These are phyloP conservation scores for Ennomos erosarius DNA, from an alignment of 2,888 invertebrate species.

Conservation along the genomic window DNA sequence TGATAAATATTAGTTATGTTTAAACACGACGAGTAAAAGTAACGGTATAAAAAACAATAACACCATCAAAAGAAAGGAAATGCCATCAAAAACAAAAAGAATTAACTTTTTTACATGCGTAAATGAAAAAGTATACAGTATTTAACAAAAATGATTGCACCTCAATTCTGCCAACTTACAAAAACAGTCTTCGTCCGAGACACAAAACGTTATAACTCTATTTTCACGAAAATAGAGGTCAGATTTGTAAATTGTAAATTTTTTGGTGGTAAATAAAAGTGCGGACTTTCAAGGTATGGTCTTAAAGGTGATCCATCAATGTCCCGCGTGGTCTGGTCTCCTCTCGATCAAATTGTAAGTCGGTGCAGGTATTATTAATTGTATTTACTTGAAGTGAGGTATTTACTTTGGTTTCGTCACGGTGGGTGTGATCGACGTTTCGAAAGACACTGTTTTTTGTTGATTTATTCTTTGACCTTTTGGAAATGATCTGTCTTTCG, in stretches of 20 bases:
- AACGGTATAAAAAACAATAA: conserved; percentile 11
- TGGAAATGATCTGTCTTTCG: conserved; percentile 4
- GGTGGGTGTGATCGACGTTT: conserved; percentile 23
- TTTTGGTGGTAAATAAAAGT: conserved; percentile 26
- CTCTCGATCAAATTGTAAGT: conserved; percentile 57
- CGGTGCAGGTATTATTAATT: conserved; percentile 57
- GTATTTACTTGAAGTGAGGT: conserved; percentile 35
- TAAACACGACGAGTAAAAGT: too few relatives aligned
- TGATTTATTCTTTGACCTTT: conserved; percentile 18
- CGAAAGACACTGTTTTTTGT: conserved; percentile 17
- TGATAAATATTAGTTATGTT: too few relatives aligned
- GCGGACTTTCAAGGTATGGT: conserved; percentile 45
- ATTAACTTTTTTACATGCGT: conserved; percentile 34
- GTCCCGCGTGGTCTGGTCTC: conserved; percentile 50
- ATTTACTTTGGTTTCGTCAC: conserved; percentile 34
- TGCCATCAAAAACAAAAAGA: conserved; percentile 15
- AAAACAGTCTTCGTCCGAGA: conserved; percentile 14
- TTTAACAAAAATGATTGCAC: conserved; percentile 46
- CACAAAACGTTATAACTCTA: conserved; percentile 25
- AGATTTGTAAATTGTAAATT: conserved; percentile 2
- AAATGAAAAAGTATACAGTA: conserved; percentile 41
- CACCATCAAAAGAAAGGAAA: conserved; percentile 9
- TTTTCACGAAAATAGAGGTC: conserved; percentile 11
- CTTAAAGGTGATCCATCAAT: conserved; percentile 54
- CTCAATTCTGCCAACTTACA: conserved; percentile 23